Evolutionary conservation across 1,140 invertebrate species (phyloP).

Genomic region (Sarcophaga bullata): DNA sequence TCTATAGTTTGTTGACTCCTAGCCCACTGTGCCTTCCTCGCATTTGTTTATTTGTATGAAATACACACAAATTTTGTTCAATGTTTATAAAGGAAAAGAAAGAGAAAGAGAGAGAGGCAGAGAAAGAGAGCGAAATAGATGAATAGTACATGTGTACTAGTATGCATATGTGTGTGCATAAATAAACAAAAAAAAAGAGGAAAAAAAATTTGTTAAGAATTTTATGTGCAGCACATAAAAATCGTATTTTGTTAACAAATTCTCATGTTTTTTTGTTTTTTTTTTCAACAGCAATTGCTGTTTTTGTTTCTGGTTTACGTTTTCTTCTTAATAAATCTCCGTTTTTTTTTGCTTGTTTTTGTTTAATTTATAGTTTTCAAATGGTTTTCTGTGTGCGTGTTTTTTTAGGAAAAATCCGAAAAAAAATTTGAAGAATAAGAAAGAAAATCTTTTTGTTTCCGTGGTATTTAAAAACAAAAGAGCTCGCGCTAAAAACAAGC

Average conservation of each 20-base stretch:
- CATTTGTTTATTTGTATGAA: slow-evolving; percentile 14
- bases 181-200: not conserved
- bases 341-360: not conserved
- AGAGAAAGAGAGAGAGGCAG: too few relatives aligned
- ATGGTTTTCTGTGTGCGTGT: too few relatives aligned
- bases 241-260: slow-evolving; percentile 15
- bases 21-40: not conserved
- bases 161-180: not conserved
- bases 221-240: slow-evolving; percentile 1
- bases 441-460: too few relatives aligned
- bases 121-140: too few relatives aligned
- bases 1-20: not conserved
- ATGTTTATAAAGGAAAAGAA: too few relatives aligned
- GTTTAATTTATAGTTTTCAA: too few relatives aligned
- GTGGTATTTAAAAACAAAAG: too few relatives aligned
- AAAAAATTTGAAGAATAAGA: too few relatives aligned
- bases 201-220: not conserved
- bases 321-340: not conserved
- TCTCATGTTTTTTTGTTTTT: not conserved
- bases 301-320: not conserved
- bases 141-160: too few relatives aligned
- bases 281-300: not conserved
- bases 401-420: too few relatives aligned
- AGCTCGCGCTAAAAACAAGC: too few relatives aligned
- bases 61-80: not conserved